These are phyloP conservation scores for Aphodius granarius DNA, from an alignment of 2,888 invertebrate species.

Conservation along the genomic window DNA sequence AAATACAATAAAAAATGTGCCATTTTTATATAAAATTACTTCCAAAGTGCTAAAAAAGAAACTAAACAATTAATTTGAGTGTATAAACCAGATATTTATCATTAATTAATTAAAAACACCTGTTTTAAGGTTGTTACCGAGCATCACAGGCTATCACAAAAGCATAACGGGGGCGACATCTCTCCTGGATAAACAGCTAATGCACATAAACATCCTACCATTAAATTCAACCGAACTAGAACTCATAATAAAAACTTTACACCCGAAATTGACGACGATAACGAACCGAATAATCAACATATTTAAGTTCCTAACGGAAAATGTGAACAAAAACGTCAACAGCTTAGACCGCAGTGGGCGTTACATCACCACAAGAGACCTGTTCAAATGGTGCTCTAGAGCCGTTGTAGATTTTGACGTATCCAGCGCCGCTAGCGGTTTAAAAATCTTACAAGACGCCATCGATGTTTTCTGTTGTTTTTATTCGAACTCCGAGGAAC, in stretches of 20 bases:
- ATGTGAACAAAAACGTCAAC: conserved; percentile 51
- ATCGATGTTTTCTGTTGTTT: conserved; percentile 90
- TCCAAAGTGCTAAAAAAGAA: background rate
- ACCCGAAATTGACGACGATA: conserved; percentile 72
- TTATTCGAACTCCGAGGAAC: conserved; percentile 64
- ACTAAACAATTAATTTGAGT: too few relatives aligned
- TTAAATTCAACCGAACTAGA: conserved; percentile 74
- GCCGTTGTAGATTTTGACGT: conserved; percentile 74
- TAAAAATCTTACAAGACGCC: conserved; percentile 83
- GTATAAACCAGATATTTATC: too few relatives aligned
- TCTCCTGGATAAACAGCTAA: conserved; percentile 79
- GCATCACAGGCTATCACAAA: conserved; percentile 63
- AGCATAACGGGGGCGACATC: conserved; percentile 66
- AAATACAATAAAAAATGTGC: too few relatives aligned
- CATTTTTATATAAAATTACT: background rate
- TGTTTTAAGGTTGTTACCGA: conserved; percentile 60
- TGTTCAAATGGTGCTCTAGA: conserved; percentile 89
- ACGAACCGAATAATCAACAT: conserved; percentile 79
- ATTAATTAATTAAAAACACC: too few relatives aligned
- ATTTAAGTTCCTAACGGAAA: conserved; percentile 70
- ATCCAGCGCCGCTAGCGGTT: conserved; percentile 66
- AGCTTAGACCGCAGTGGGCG: conserved; percentile 59
- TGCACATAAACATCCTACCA: conserved; percentile 80
- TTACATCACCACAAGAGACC: conserved; percentile 80
- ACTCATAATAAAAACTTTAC: conserved; percentile 68